These are phyloP conservation scores for Aurelia aurita complex sp. Pacific DNA, from an alignment of 30 jellyfish, hydroid and myxozoan genomes.

Conservation along the genomic window DNA sequence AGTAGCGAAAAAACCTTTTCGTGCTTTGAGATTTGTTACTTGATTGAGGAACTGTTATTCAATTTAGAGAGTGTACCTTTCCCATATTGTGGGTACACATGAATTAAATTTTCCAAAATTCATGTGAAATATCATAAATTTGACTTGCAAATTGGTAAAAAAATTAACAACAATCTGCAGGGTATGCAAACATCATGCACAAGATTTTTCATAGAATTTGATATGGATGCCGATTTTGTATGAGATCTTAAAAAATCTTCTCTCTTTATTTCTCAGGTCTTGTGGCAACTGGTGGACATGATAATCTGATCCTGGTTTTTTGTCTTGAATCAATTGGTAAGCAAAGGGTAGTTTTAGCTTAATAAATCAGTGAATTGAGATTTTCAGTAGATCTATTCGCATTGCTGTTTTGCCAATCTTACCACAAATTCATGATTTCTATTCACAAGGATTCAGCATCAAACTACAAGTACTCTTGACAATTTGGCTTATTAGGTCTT, in stretches of 20 bases:
- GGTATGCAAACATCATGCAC: no score
- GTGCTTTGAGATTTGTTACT: neutral
- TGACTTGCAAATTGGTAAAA: no score
- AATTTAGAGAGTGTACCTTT: neutral
- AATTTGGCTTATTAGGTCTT: neutral
- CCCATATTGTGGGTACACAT: no score
- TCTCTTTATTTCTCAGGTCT: slow-evolving; percentile 62
- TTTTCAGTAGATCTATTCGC: neutral
- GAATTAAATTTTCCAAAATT: no score
- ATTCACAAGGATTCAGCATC: no score
- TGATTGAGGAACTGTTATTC: neutral
- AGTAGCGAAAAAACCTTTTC: neutral
- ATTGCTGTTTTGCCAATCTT: no score
- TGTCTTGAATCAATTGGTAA: slow-evolving; percentile 78
- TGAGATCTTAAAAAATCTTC: neutral
- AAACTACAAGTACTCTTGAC: neutral
- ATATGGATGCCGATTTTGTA: no score
- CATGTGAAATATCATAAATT: no score
- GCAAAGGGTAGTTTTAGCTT: neutral
- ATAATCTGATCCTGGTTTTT: slow-evolving; percentile 70
- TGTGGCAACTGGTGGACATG: slow-evolving; percentile 97
- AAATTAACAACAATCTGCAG: no score
- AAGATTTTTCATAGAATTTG: no score
- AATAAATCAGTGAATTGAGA: neutral
- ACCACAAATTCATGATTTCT: no score